A percentile compares a stretch with the other conserved stretches of the same genome.
phyloP scores from a whole-genome alignment of 2,888 invertebrate genomes.

The Cerceris rybyensis region DNA sequence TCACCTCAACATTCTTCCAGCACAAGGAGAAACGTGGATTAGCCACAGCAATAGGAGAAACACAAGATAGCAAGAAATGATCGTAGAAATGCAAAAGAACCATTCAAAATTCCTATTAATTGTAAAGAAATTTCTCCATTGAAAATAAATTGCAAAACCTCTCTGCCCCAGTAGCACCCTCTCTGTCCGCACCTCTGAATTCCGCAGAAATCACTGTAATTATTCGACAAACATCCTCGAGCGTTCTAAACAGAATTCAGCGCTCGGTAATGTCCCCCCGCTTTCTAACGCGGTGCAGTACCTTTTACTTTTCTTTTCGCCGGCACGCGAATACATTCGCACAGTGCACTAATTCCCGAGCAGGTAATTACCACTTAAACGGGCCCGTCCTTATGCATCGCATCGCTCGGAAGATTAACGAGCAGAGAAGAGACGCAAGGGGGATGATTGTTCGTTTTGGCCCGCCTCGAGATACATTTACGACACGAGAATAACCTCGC shows the following conservation, averaged over 20 bases:
- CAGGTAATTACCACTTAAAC: constrained; percentile 33
- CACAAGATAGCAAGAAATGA: too few relatives aligned
- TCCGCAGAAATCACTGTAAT: constrained; percentile 1
- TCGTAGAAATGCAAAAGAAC: too few relatives aligned
- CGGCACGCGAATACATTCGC: constrained; percentile 29
- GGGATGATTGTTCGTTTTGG: constrained; percentile 1
- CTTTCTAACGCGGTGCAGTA: constrained; percentile 25
- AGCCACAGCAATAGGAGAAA: too few relatives aligned
- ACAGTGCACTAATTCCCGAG: constrained; percentile 21
- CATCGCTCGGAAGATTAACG: constrained; percentile 7
- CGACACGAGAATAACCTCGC: neutral
- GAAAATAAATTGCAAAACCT: too few relatives aligned
- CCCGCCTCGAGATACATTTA: neutral
- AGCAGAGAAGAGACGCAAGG: neutral
- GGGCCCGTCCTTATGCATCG: constrained; percentile 2
- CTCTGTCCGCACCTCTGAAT: neutral
- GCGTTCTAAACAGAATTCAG: neutral
- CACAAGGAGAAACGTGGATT: too few relatives aligned
- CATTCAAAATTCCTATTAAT: too few relatives aligned
- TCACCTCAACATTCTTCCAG: too few relatives aligned
- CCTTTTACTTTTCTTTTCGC: constrained; percentile 46
- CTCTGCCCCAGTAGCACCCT: neutral
- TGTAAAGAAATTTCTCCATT: too few relatives aligned
- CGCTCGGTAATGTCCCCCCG: constrained; percentile 1
- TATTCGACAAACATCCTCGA: constrained; percentile 7